phyloP scores from a whole-genome alignment of 2,888 invertebrate species.

The Camptogramma bilineatum region DNA sequence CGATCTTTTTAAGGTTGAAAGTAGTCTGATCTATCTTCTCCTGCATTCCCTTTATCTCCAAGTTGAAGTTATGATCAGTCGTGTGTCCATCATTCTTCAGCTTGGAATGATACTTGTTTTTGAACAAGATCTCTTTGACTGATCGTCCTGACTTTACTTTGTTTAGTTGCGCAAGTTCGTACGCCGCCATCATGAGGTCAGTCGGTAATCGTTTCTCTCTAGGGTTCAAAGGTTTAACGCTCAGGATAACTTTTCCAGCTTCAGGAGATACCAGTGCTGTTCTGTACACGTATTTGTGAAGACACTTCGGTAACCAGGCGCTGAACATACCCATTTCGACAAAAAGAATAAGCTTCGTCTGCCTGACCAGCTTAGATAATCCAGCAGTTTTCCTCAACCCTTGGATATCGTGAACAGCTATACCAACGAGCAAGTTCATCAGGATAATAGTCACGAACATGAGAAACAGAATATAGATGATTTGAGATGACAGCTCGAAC shows the following conservation, averaged over 20 bases:
- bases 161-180: conserved; percentile 91
- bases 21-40: conserved; percentile 89
- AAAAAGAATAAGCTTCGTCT: conserved; percentile 93
- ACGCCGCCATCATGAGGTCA: conserved; percentile 91
- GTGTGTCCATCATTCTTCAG: conserved; percentile 84
- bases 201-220: conserved; percentile 92
- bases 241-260: conserved; percentile 92
- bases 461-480: conserved; percentile 92
- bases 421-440: conserved; percentile 94
- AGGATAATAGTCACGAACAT: conserved; percentile 94
- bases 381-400: conserved; percentile 94
- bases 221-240: conserved; percentile 93
- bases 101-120: conserved; percentile 86
- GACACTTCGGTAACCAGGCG: conserved; percentile 90
- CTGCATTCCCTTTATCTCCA: conserved; percentile 87
- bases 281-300: conserved; percentile 90
- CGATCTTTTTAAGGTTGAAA: conserved; percentile 89
- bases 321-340: conserved; percentile 93
- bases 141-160: conserved; percentile 88
- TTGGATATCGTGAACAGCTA: conserved; percentile 95
- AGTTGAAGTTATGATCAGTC: conserved; percentile 78
- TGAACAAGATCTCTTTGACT: conserved; percentile 85
- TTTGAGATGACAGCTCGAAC: conserved; percentile 91
- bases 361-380: conserved; percentile 92
- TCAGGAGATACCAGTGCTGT: conserved; percentile 92